phyloP scores from a whole-genome alignment of 92 coral and sea anemone species.

The Epizoanthus fatuus region DNA sequence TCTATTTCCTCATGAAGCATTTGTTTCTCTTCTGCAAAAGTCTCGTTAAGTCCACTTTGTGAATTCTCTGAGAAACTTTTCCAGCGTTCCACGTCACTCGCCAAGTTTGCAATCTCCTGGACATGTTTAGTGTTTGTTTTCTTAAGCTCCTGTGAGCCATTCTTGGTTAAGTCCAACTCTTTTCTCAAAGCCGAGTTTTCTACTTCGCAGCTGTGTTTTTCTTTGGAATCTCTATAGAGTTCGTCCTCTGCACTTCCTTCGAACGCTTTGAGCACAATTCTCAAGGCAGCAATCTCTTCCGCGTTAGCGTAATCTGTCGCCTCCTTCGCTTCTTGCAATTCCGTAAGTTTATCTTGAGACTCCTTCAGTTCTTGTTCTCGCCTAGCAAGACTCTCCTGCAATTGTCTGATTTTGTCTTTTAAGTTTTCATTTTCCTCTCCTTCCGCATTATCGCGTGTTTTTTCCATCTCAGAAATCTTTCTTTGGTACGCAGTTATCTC shows the following conservation, averaged over 20 bases:
- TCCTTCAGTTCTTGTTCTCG: constrained; percentile 59
- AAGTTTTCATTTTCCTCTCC: constrained; percentile 60
- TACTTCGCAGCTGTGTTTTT: constrained; percentile 74
- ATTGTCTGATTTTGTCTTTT: constrained; percentile 53
- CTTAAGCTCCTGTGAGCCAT: constrained; percentile 70
- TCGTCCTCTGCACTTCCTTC: constrained; percentile 47
- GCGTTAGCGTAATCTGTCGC: constrained; percentile 15
- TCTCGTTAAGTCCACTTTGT: neutral
- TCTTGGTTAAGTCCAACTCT: constrained; percentile 62
- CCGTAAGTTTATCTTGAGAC: constrained; percentile 56
- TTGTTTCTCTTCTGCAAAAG: constrained; percentile 54
- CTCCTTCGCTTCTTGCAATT: constrained; percentile 67
- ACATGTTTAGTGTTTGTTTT: constrained; percentile 57
- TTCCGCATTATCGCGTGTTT: constrained; percentile 55
- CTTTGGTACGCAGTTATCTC: constrained; percentile 59
- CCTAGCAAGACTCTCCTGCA: constrained; percentile 62
- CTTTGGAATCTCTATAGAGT: constrained; percentile 62
- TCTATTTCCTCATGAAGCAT: constrained; percentile 69
- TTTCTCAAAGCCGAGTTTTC: constrained; percentile 72
- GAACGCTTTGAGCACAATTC: constrained; percentile 30
- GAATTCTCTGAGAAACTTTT: constrained; percentile 27
- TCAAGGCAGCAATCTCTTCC: constrained; percentile 34
- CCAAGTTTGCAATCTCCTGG: constrained; percentile 80
- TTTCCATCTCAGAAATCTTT: constrained; percentile 72
- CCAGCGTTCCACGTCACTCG: constrained; percentile 70